Evolutionary conservation across 2,888 invertebrate species (phyloP).

Genomic region (Xanthia togata): DNA sequence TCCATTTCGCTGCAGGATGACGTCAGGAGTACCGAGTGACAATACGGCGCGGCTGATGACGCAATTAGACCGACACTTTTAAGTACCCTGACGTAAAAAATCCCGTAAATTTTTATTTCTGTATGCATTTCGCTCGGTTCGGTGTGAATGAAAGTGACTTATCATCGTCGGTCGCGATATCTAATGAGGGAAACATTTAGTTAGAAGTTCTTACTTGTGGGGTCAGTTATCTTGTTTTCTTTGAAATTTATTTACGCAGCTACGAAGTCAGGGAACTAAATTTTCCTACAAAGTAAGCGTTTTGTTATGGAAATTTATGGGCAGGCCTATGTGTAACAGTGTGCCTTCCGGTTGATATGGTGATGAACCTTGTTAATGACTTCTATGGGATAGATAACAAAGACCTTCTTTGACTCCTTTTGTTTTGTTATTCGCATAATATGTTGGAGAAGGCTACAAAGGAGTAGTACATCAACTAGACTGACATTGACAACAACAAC

Average conservation of each 20-base stretch:
- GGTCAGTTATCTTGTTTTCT: constrained; percentile 38
- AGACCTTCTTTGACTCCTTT: constrained; percentile 33
- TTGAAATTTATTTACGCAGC: constrained; percentile 45
- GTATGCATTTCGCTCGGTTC: constrained; percentile 47
- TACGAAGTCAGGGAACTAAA: constrained; percentile 31
- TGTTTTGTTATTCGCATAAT: constrained; percentile 9
- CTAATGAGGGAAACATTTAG: constrained; percentile 53
- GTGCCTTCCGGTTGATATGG: constrained; percentile 52
- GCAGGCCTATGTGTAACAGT: constrained; percentile 42
- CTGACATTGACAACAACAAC: neutral
- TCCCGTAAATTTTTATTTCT: constrained; percentile 58
- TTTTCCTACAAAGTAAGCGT: constrained; percentile 42
- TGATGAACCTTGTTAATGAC: constrained; percentile 51
- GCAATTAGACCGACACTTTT: constrained; percentile 63
- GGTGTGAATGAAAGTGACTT: constrained; percentile 49
- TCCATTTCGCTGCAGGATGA: constrained; percentile 57
- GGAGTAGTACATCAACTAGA: no score
- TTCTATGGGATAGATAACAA: constrained; percentile 36
- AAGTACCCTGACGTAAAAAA: constrained; percentile 58
- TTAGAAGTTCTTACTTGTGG: constrained; percentile 11
- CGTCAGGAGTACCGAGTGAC: constrained; percentile 64
- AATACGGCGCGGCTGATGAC: constrained; percentile 64
- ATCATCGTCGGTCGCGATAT: constrained; percentile 28
- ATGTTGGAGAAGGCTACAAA: neutral
- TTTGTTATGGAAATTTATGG: constrained; percentile 55